A percentile compares a stretch with the other conserved stretches of the same genome.
Conservation (phyloP, 2,113 vertebrate genomes). For the Hippocampus comes region DNA sequence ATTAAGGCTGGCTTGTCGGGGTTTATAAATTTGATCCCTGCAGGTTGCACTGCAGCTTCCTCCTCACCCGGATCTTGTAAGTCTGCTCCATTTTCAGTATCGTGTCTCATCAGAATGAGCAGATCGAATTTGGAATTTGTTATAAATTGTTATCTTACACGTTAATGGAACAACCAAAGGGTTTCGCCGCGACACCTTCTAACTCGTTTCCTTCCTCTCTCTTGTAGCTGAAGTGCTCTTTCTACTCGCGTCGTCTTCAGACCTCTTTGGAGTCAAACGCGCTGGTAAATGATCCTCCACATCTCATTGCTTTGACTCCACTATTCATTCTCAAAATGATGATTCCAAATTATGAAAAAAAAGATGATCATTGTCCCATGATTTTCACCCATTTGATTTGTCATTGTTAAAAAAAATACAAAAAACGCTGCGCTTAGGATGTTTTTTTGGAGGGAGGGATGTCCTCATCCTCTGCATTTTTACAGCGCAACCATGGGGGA, state of each 20-base stretch:
- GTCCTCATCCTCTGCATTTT: neutral
- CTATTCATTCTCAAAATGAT: neutral
- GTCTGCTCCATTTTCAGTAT: slow-evolving; percentile 18
- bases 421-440: too few relatives aligned
- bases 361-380: too few relatives aligned
- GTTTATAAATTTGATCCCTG: slow-evolving; percentile 71
- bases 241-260: neutral
- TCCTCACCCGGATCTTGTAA: slow-evolving; percentile 55
- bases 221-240: neutral
- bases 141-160: neutral
- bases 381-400: too few relatives aligned
- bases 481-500: slow-evolving; percentile 73
- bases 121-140: neutral
- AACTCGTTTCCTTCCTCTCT: neutral
- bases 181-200: neutral
- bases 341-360: neutral
- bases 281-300: neutral
- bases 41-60: slow-evolving; percentile 43
- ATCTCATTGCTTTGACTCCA: neutral
- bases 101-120: neutral
- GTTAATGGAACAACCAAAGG: neutral
- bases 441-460: too few relatives aligned
- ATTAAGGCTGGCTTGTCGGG: slow-evolving; percentile 59
- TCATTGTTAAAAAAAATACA: too few relatives aligned
- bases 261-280: neutral